Conservation (phyloP, 2,888 invertebrate genomes). For the Hirtodrosophila trivittata region DNA sequence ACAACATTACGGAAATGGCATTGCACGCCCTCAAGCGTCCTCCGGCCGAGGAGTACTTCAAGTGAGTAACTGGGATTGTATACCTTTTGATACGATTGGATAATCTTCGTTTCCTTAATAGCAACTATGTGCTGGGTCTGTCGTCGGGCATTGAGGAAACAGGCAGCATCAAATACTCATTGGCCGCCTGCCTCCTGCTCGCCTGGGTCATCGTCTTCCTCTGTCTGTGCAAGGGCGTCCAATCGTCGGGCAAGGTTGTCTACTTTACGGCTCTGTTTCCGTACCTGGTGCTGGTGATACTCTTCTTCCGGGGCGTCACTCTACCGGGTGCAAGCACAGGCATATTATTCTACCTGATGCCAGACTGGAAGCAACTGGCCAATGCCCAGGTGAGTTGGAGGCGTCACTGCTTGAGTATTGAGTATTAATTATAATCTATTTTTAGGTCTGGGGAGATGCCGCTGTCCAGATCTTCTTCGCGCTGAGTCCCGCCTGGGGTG, state of each 20-base stretch:
- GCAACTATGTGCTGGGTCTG: slow-evolving; percentile 85
- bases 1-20: slow-evolving; percentile 86
- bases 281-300: slow-evolving; percentile 89
- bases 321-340: slow-evolving; percentile 91
- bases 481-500: slow-evolving; percentile 93
- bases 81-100: neutral
- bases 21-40: slow-evolving; percentile 86
- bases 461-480: slow-evolving; percentile 95
- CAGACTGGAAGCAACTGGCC: slow-evolving; percentile 89
- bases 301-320: slow-evolving; percentile 91
- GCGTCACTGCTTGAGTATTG: neutral
- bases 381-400: slow-evolving; percentile 87
- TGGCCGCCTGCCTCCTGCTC: slow-evolving; percentile 89
- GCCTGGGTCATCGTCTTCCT: slow-evolving; percentile 92
- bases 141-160: slow-evolving; percentile 90
- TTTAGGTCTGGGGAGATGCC: slow-evolving; percentile 91
- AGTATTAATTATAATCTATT: neutral
- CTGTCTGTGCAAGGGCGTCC: slow-evolving; percentile 91
- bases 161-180: slow-evolving; percentile 87
- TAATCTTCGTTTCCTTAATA: slow-evolving; percentile 69
- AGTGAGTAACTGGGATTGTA: slow-evolving; percentile 84
- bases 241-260: slow-evolving; percentile 92
- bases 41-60: slow-evolving; percentile 90
- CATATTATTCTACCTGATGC: slow-evolving; percentile 91
- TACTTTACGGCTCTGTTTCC: slow-evolving; percentile 91